Conservation (phyloP, 1,140 invertebrate genomes). For the Trialeurodes vaporariorum region DNA sequence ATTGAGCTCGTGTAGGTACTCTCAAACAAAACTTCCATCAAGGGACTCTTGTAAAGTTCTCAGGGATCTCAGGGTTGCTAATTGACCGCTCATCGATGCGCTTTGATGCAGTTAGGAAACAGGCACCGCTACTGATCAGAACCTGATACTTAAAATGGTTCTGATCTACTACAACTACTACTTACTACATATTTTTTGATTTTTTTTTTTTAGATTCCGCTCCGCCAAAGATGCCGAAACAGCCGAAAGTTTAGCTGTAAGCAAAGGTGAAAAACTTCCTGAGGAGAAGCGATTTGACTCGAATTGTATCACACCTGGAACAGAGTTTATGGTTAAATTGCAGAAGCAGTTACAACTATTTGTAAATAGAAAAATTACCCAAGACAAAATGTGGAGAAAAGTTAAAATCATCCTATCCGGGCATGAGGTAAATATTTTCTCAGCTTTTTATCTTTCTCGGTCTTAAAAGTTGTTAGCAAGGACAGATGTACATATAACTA, state of each 20-base stretch:
- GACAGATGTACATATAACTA: too few species aligned
- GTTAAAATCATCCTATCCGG: slow-evolving; percentile 69
- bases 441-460: too few species aligned
- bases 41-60: too few species aligned
- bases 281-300: slow-evolving; percentile 77
- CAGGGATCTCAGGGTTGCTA: too few species aligned
- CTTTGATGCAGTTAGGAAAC: too few species aligned
- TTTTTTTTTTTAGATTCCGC: slow-evolving; percentile 58
- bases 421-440: slow-evolving; percentile 75
- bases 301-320: slow-evolving; percentile 94
- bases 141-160: too few species aligned
- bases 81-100: not conserved
- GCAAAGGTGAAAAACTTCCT: slow-evolving; percentile 60
- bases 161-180: not conserved
- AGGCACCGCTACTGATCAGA: too few species aligned
- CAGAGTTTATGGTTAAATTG: slow-evolving; percentile 75
- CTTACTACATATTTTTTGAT: not conserved
- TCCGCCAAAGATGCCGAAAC: slow-evolving; percentile 79
- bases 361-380: slow-evolving; percentile 73
- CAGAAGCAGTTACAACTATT: slow-evolving; percentile 81
- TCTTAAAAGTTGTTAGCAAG: too few species aligned
- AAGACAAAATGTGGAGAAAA: slow-evolving; percentile 69
- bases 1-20: too few species aligned
- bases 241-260: slow-evolving; percentile 58
- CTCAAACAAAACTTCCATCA: too few species aligned